A percentile compares a stretch with the other conserved stretches of the same genome.
phyloP scores from a whole-genome alignment of 2,113 vertebrate genomes.

The Acrocephalus kingi region DNA sequence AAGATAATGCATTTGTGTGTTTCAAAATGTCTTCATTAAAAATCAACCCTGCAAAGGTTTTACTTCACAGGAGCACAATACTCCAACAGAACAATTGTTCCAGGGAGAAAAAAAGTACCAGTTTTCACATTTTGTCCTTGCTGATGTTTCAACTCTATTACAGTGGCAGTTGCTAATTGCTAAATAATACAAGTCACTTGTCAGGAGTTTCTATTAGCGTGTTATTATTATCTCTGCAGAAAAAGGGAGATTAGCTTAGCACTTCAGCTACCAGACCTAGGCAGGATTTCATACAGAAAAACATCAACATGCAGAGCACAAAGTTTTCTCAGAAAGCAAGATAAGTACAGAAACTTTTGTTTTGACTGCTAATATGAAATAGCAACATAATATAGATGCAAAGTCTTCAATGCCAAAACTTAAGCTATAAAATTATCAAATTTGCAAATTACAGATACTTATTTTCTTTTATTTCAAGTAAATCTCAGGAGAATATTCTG shows the following conservation, averaged over 20 bases:
- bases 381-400: neutral
- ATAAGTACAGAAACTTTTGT: neutral
- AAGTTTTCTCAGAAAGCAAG: neutral
- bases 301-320: neutral
- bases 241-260: neutral
- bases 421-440: neutral
- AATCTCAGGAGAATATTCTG: neutral
- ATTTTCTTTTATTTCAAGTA: neutral
- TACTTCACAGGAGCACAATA: neutral
- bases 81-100: neutral
- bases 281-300: neutral
- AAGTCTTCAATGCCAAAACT: neutral
- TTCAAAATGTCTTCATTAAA: neutral
- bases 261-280: neutral
- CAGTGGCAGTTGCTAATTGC: constrained; percentile 16
- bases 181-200: constrained; percentile 20
- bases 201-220: neutral
- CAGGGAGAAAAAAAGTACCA: neutral
- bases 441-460: neutral
- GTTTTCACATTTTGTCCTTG: constrained; percentile 14
- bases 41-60: neutral
- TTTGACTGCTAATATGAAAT: neutral
- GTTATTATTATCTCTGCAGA: neutral
- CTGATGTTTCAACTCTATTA: constrained; percentile 19
- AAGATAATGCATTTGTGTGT: neutral